Conservation (phyloP, 2,888 invertebrate species). For the Anoncus sp. region DNA sequence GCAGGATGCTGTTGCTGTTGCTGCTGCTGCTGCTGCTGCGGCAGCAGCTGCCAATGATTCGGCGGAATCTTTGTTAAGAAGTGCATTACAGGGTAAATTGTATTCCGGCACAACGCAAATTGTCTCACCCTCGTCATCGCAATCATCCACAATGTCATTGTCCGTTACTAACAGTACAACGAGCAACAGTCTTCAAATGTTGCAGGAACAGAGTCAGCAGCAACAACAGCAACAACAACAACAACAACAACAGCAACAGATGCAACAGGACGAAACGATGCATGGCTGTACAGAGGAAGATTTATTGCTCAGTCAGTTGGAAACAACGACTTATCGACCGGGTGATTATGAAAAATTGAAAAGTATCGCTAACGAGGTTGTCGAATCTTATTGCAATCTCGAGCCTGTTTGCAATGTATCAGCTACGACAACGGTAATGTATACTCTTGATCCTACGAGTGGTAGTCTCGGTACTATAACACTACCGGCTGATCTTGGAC, state of each 20-base stretch:
- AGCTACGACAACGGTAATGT: conserved; percentile 81
- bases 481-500: conserved; percentile 79
- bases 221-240: too few species aligned
- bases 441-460: conserved; percentile 80
- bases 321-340: conserved; percentile 86
- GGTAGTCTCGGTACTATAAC: conserved; percentile 81
- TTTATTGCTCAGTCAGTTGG: conserved; percentile 88
- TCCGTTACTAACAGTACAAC: conserved; percentile 73
- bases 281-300: conserved; percentile 88
- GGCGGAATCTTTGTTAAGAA: conserved; percentile 91
- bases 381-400: conserved; percentile 90
- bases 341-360: conserved; percentile 94
- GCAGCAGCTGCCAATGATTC: conserved; percentile 77
- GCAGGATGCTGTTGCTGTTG: conserved; percentile 73
- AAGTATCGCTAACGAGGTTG: conserved; percentile 92
- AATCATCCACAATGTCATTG: conserved; percentile 80
- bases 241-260: conserved; percentile 73
- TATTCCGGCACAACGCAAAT: conserved; percentile 76
- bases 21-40: conserved; percentile 70
- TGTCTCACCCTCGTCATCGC: conserved; percentile 77
- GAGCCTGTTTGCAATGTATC: conserved; percentile 84
- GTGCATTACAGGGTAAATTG: conserved; percentile 92
- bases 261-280: conserved; percentile 86
- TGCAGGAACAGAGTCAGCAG: conserved; percentile 79
- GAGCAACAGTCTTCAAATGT: conserved; percentile 69